Percentiles rank a stretch among this genome's conserved stretches.
Evolutionary conservation across 2,113 vertebrate genomes (phyloP).

Genomic region (Mormyrus lacerda): DNA sequence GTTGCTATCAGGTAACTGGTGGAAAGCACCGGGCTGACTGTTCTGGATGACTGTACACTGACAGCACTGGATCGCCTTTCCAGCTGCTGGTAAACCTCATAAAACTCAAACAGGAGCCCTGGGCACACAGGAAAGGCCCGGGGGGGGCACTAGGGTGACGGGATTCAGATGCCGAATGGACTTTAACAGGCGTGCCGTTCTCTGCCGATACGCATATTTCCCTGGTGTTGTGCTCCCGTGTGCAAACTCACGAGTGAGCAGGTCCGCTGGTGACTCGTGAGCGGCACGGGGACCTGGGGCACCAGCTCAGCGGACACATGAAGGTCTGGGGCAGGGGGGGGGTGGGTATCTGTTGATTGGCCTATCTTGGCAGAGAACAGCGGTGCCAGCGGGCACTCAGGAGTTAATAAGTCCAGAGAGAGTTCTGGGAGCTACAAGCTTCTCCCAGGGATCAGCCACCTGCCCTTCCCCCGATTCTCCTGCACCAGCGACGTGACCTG

Average conservation of each 20-base stretch:
- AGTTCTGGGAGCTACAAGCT: background rate
- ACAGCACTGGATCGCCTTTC: conserved; percentile 42
- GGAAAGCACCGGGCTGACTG: conserved; percentile 55
- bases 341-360: background rate
- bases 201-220: background rate
- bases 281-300: background rate
- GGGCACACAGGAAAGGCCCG: background rate
- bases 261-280: too few relatives aligned
- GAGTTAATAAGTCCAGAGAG: background rate
- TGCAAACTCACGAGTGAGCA: background rate
- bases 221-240: background rate
- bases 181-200: background rate
- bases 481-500: background rate
- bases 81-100: conserved; percentile 52
- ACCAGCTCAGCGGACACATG: background rate
- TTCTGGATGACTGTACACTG: conserved; percentile 50
- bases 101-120: conserved; percentile 37
- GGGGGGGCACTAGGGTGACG: background rate
- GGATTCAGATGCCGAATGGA: background rate
- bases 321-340: background rate
- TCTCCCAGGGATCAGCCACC: background rate
- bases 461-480: too few relatives aligned
- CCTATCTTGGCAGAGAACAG: background rate
- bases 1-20: background rate
- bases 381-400: background rate